Percentiles rank a stretch among this genome's conserved stretches.
phyloP scores from a whole-genome alignment of 2,797 vertebrate genomes.

The Hemibagrus guttatus region DNA sequence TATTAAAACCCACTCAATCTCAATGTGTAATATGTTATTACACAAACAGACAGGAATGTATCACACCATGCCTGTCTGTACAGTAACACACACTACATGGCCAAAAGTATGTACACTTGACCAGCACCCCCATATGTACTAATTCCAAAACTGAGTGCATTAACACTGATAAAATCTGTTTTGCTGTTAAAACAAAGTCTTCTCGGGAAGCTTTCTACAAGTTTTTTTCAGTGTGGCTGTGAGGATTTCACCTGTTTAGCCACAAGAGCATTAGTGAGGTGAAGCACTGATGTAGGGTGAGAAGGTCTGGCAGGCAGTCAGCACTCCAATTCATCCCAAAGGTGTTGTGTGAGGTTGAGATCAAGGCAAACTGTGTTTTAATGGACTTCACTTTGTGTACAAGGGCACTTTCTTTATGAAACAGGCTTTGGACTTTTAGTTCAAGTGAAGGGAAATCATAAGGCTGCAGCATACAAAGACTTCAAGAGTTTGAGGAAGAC shows the following conservation, averaged over 20 bases:
- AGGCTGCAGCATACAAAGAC: background rate
- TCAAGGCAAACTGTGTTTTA: background rate
- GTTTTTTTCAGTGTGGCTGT: background rate
- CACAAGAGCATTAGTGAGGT: background rate
- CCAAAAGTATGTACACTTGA: background rate
- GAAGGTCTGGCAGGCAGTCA: background rate
- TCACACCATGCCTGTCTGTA: background rate
- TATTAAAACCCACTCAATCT: background rate
- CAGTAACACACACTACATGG: background rate
- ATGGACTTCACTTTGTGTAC: background rate
- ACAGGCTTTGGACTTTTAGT: background rate
- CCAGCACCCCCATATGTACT: background rate
- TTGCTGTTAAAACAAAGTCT: background rate
- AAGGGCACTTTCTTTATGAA: background rate
- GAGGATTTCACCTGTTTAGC: background rate
- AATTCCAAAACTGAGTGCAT: background rate
- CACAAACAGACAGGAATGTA: background rate
- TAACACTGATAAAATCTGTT: background rate
- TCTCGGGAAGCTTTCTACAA: background rate
- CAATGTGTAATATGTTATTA: background rate
- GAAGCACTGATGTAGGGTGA: background rate
- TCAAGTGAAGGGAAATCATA: background rate
- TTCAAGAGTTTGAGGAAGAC: background rate
- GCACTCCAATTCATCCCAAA: background rate
- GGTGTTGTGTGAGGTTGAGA: background rate